Conservation (phyloP, 2,113 vertebrate genomes). For the Triplophysa siluroides region DNA sequence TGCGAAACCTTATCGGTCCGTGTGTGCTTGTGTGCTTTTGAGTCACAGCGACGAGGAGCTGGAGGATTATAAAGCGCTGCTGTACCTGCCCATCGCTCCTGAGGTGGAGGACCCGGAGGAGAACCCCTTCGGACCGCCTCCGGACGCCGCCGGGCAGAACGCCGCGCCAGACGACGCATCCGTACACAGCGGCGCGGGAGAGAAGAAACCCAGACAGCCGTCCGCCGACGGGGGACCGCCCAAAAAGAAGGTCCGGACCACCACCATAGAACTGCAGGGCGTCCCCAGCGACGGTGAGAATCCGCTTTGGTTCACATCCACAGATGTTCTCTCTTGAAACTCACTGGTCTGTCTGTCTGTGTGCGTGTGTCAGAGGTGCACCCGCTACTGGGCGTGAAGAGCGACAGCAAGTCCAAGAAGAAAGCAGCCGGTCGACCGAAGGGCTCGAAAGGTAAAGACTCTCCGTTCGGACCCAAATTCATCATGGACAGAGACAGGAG, state of each 20-base stretch:
- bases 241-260: slow-evolving; percentile 97
- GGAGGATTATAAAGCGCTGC: slow-evolving; percentile 92
- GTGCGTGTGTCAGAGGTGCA: slow-evolving; percentile 84
- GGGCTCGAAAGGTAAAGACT: slow-evolving; percentile 99
- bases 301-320: not conserved
- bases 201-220: slow-evolving; percentile 89
- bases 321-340: not conserved
- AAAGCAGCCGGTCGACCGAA: slow-evolving; percentile 97
- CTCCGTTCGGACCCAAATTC: slow-evolving; percentile 96
- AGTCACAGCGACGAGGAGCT: slow-evolving; percentile 88
- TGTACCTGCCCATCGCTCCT: slow-evolving; percentile 95
- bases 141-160: slow-evolving; percentile 80
- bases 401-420: slow-evolving; percentile 99
- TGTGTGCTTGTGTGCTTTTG: slow-evolving; percentile 2
- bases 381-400: slow-evolving; percentile 96
- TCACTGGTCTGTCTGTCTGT: not conserved
- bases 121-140: slow-evolving; percentile 93
- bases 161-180: slow-evolving; percentile 76
- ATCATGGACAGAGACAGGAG: slow-evolving; percentile 93
- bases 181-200: slow-evolving; percentile 64
- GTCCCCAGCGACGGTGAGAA: slow-evolving; percentile 91
- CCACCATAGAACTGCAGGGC: slow-evolving; percentile 95
- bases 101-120: slow-evolving; percentile 98
- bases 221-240: slow-evolving; percentile 88
- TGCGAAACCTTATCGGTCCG: not conserved